Evolutionary conservation across 2,888 invertebrate species (phyloP).

Genomic region (Spisula solida): DNA sequence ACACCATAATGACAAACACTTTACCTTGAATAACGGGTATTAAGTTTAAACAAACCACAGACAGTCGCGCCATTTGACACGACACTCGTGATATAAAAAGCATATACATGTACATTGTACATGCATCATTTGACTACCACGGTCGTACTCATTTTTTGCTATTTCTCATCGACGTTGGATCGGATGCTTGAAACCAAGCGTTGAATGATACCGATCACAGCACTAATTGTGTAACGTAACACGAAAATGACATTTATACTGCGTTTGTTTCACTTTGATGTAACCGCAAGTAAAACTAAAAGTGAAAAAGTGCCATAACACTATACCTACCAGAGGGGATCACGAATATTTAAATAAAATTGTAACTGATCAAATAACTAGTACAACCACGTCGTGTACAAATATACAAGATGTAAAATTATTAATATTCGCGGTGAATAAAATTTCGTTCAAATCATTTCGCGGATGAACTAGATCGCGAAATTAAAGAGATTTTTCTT

Average conservation of each 20-base stretch:
- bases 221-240: not conserved
- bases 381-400: not conserved
- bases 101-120: too few species aligned
- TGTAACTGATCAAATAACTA: not conserved
- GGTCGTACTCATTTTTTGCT: not conserved
- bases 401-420: too few species aligned
- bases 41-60: too few species aligned
- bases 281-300: conserved; percentile 6
- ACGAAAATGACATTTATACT: not conserved
- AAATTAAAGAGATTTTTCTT: too few species aligned
- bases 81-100: too few species aligned
- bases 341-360: not conserved
- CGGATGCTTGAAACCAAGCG: not conserved
- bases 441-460: too few species aligned
- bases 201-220: not conserved
- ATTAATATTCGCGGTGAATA: too few species aligned
- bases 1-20: too few species aligned
- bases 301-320: not conserved
- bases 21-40: too few species aligned
- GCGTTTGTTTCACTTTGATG: not conserved
- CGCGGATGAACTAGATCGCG: too few species aligned
- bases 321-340: not conserved
- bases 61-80: too few species aligned
- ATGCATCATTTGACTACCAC: too few species aligned
- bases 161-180: not conserved